Evolutionary conservation across 2,888 invertebrate species (phyloP).

Genomic region (Aethes cnicana): DNA sequence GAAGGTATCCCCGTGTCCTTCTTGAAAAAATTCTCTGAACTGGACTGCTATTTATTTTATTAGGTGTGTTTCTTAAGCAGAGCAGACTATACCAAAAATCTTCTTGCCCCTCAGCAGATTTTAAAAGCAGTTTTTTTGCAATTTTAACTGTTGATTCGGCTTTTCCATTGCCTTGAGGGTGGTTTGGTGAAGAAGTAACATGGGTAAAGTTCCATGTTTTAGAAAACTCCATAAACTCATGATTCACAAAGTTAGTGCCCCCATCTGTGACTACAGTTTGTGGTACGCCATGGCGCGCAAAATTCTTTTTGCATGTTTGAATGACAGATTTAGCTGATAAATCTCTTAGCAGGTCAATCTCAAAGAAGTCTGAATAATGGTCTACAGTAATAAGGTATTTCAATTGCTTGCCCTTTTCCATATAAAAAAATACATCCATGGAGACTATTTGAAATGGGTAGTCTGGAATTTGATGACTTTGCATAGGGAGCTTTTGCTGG

Average conservation of each 20-base stretch:
- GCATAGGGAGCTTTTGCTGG: too few relatives aligned
- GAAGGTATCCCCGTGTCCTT: too few relatives aligned
- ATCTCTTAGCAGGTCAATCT: neutral
- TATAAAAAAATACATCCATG: neutral
- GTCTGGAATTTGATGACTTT: neutral
- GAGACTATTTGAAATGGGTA: neutral
- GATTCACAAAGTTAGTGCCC: too few relatives aligned
- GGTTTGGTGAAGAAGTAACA: neutral
- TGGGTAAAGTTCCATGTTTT: neutral
- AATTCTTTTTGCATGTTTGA: neutral
- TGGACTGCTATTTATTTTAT: constrained; percentile 21
- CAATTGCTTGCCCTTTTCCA: too few relatives aligned
- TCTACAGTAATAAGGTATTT: too few relatives aligned
- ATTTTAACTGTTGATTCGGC: too few relatives aligned
- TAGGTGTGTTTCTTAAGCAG: neutral
- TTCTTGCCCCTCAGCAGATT: too few relatives aligned
- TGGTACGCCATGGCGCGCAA: too few relatives aligned
- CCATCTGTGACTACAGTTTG: too few relatives aligned
- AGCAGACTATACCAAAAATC: too few relatives aligned
- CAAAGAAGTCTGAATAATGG: too few relatives aligned
- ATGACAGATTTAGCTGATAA: neutral
- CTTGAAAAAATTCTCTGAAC: too few relatives aligned
- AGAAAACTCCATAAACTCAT: neutral
- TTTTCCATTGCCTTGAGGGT: neutral
- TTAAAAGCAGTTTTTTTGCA: neutral